These are phyloP conservation scores for Anthopleura xanthogrammica DNA, from an alignment of 92 coral and sea anemone genomes.

Conservation along the genomic window DNA sequence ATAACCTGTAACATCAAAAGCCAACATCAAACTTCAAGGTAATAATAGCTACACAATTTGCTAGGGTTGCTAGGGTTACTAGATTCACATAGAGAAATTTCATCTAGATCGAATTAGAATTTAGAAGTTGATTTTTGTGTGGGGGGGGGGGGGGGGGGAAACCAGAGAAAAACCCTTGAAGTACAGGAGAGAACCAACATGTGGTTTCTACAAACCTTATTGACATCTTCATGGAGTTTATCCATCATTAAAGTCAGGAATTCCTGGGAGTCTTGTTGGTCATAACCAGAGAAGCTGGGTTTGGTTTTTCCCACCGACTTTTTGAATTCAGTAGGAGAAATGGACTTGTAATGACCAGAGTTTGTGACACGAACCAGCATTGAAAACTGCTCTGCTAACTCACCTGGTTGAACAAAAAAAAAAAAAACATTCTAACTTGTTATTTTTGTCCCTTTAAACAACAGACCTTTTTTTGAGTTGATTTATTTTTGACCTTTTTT, in stretches of 20 bases:
- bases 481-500: too few relatives aligned
- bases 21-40: not conserved
- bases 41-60: too few relatives aligned
- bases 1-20: slow-evolving; percentile 43
- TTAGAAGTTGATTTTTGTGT: too few relatives aligned
- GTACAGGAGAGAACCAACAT: too few relatives aligned
- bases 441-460: too few relatives aligned
- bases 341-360: slow-evolving; percentile 78
- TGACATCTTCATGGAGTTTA: slow-evolving; percentile 87
- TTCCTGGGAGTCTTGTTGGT: slow-evolving; percentile 99
- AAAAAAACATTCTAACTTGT: too few relatives aligned
- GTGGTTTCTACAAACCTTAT: slow-evolving; percentile 47
- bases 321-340: slow-evolving; percentile 83
- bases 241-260: slow-evolving; percentile 86
- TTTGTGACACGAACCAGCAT: slow-evolving; percentile 70
- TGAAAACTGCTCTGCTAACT: slow-evolving; percentile 85
- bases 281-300: slow-evolving; percentile 78
- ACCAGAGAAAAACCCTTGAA: too few relatives aligned
- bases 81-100: too few relatives aligned
- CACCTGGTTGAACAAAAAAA: slow-evolving; percentile 42
- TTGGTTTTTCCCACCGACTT: slow-evolving; percentile 84
- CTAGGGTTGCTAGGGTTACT: too few relatives aligned
- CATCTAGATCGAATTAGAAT: too few relatives aligned
- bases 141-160: too few relatives aligned
- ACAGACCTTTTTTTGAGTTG: too few relatives aligned